A percentile compares a stretch with the other conserved stretches of the same genome.
Conservation (phyloP, 2,888 invertebrate species). For the Pheosia gnoma region DNA sequence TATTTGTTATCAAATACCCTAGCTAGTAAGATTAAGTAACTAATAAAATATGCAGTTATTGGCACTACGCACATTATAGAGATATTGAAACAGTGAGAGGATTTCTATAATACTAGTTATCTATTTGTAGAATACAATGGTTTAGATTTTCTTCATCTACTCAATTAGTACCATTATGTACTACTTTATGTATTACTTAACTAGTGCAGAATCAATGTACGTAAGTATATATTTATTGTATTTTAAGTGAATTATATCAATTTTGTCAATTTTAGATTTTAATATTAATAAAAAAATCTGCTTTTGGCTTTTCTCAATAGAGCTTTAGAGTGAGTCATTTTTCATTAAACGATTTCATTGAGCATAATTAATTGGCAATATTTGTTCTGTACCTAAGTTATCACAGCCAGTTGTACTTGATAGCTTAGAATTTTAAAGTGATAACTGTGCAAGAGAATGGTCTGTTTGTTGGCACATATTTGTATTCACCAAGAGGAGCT, state of each 20-base stretch:
- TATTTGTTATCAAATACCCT: conserved; percentile 84
- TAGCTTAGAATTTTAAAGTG: conserved; percentile 61
- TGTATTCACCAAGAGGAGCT: conserved; percentile 63
- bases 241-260: conserved; percentile 82
- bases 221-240: conserved; percentile 47
- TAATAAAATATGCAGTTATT: conserved; percentile 81
- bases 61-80: conserved; percentile 73
- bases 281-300: conserved; percentile 65
- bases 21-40: conserved; percentile 81
- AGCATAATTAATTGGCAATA: conserved; percentile 35
- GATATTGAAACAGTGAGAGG: conserved; percentile 46
- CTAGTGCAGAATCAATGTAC: conserved; percentile 42
- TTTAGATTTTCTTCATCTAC: conserved; percentile 51
- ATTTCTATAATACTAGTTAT: conserved; percentile 46
- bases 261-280: conserved; percentile 83
- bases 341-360: conserved; percentile 30
- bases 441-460: conserved; percentile 73
- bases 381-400: conserved; percentile 45
- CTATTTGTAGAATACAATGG: conserved; percentile 50
- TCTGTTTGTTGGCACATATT: conserved; percentile 53
- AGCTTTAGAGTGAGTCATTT: conserved; percentile 33
- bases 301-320: conserved; percentile 55
- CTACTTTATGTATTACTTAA: conserved; percentile 40
- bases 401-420: conserved; percentile 39
- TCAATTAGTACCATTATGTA: conserved; percentile 36